phyloP scores from a whole-genome alignment of 2,797 vertebrate species.

The Syngnathus acus region DNA sequence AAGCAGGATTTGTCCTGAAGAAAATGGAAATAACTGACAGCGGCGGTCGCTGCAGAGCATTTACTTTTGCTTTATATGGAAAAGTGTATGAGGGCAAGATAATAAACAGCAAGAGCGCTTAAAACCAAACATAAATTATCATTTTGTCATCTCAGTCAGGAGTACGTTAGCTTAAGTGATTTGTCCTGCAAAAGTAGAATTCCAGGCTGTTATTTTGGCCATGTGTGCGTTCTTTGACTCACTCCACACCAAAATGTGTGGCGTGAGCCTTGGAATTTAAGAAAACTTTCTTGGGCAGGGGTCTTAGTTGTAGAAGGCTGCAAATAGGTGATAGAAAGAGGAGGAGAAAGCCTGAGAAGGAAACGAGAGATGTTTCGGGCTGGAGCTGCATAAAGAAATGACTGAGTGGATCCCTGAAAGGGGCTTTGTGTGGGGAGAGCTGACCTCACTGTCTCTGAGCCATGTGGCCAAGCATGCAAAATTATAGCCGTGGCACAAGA shows the following conservation, averaged over 20 bases:
- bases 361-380: slow-evolving; percentile 51
- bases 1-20: background rate
- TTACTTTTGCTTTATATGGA: background rate
- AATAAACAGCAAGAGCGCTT: background rate
- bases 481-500: slow-evolving; percentile 45
- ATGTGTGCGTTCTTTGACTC: slow-evolving; percentile 29
- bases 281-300: slow-evolving; percentile 36
- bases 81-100: background rate
- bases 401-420: slow-evolving; percentile 60
- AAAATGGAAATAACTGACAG: background rate
- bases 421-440: slow-evolving; percentile 51
- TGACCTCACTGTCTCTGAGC: slow-evolving; percentile 62
- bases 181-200: slow-evolving; percentile 14
- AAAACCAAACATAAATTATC: slow-evolving; percentile 18
- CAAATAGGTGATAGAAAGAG: slow-evolving; percentile 14
- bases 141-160: slow-evolving; percentile 6
- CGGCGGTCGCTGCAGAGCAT: background rate
- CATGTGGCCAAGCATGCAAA: slow-evolving; percentile 50
- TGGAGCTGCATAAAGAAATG: slow-evolving; percentile 58
- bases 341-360: slow-evolving; percentile 31
- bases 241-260: slow-evolving; percentile 32
- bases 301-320: slow-evolving; percentile 30
- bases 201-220: slow-evolving; percentile 25
- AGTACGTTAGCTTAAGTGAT: slow-evolving; percentile 21
- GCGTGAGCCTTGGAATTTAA: slow-evolving; percentile 44